Evolutionary conservation across 2,113 vertebrate genomes (phyloP).

Genomic region (Mohoua ochrocephala): DNA sequence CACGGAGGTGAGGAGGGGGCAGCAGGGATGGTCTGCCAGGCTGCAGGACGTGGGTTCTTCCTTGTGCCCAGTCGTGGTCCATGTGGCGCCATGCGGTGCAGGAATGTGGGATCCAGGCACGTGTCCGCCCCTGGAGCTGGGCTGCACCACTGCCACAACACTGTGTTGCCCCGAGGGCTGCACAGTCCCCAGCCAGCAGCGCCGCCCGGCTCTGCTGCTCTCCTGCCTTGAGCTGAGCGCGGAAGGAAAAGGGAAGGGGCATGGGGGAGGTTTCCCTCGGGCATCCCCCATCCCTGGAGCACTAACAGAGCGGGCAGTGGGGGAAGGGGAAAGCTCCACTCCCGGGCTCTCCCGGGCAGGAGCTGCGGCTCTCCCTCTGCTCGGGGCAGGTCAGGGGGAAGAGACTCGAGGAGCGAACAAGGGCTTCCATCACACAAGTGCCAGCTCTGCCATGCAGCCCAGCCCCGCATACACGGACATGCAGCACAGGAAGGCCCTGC

Average conservation of each 20-base stretch:
- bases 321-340: background rate
- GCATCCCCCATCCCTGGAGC: background rate
- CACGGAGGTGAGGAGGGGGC: background rate
- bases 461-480: background rate
- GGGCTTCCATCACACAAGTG: background rate
- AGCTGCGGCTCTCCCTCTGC: background rate
- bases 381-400: background rate
- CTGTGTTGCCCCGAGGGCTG: background rate
- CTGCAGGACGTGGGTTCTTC: background rate
- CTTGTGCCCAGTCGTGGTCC: background rate
- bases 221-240: rapidly evolving
- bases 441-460: conserved; percentile 11
- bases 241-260: background rate
- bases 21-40: background rate
- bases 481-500: background rate
- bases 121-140: background rate
- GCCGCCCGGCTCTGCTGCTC: background rate
- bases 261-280: background rate
- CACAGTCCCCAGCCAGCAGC: background rate
- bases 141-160: background rate
- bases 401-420: background rate
- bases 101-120: background rate
- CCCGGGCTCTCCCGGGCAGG: background rate
- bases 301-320: background rate
- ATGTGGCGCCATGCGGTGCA: rapidly evolving